These are phyloP conservation scores for Anarsia innoxiella DNA, from an alignment of 2,888 invertebrate species.

Conservation along the genomic window DNA sequence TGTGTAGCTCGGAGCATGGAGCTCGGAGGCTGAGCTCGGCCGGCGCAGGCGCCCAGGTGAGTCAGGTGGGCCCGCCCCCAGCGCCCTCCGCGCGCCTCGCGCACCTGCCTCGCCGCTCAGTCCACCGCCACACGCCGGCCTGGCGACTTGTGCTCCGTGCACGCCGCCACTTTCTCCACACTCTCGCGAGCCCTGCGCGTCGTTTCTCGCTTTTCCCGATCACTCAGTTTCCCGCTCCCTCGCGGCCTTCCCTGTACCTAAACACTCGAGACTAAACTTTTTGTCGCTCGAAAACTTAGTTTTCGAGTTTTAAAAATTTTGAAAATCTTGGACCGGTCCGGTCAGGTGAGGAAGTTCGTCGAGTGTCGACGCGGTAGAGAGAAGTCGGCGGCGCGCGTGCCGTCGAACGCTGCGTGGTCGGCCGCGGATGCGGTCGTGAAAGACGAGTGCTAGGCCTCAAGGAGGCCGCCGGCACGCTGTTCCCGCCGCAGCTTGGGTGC, in stretches of 20 bases:
- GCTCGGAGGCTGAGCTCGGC: constrained; percentile 54
- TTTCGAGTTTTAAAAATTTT: constrained; percentile 36
- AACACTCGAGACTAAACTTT: constrained; percentile 40
- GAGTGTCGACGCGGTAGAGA: constrained; percentile 31
- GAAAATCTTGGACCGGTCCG: constrained; percentile 22
- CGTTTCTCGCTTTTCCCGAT: constrained; percentile 67
- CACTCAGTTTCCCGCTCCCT: constrained; percentile 64
- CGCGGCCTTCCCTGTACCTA: constrained; percentile 44
- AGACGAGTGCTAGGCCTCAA: constrained; percentile 67
- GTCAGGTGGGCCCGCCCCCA: constrained; percentile 72
- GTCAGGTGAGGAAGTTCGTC: constrained; percentile 27
- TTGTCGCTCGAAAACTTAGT: constrained; percentile 42
- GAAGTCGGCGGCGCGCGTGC: constrained; percentile 53
- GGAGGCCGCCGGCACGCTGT: constrained; percentile 75
- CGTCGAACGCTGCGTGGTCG: constrained; percentile 59
- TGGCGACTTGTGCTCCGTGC: constrained; percentile 70
- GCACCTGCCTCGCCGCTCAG: constrained; percentile 49
- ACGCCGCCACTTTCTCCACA: constrained; percentile 70
- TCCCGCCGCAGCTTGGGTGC: constrained; percentile 74
- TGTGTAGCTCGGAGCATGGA: constrained; percentile 30
- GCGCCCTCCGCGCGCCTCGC: constrained; percentile 55
- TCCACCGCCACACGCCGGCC: constrained; percentile 46
- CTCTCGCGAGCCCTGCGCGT: constrained; percentile 70
- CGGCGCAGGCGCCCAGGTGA: constrained; percentile 73
- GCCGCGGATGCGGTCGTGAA: constrained; percentile 72